These are phyloP conservation scores for Gibbula magus DNA, from an alignment of 2,888 invertebrate species.

Conservation along the genomic window DNA sequence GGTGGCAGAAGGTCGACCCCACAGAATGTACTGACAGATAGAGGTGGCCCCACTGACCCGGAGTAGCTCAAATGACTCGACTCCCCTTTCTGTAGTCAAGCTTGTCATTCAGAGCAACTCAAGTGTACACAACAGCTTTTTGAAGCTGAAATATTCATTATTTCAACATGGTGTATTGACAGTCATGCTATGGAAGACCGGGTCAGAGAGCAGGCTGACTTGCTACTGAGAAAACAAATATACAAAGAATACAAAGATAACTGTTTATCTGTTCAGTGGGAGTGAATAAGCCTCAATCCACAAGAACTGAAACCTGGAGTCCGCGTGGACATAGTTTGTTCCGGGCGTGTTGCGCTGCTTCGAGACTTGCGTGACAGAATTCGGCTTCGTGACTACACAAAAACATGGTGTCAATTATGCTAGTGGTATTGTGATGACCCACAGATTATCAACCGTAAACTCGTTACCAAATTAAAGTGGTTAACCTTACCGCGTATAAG, in stretches of 20 bases:
- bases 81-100: neutral
- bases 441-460: neutral
- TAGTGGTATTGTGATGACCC: neutral
- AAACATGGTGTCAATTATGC: no score
- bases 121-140: neutral
- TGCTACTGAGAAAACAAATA: no score
- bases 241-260: no score
- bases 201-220: neutral
- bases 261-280: no score
- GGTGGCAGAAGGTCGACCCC: neutral
- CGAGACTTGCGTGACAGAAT: no score
- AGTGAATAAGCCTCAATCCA: no score
- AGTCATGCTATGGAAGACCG: neutral
- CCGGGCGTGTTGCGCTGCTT: no score
- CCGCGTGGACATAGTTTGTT: no score
- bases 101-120: neutral
- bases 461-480: constrained; percentile 2
- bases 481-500: neutral
- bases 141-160: neutral
- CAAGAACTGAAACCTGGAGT: no score
- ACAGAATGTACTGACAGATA: neutral
- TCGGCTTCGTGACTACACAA: no score
- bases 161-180: neutral
- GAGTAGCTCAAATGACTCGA: neutral
- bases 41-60: neutral